Evolutionary conservation across 1,140 invertebrate species (phyloP), one percentile per base, ranked within the genome.

Genomic region (Epicauta chinensis): DNA sequence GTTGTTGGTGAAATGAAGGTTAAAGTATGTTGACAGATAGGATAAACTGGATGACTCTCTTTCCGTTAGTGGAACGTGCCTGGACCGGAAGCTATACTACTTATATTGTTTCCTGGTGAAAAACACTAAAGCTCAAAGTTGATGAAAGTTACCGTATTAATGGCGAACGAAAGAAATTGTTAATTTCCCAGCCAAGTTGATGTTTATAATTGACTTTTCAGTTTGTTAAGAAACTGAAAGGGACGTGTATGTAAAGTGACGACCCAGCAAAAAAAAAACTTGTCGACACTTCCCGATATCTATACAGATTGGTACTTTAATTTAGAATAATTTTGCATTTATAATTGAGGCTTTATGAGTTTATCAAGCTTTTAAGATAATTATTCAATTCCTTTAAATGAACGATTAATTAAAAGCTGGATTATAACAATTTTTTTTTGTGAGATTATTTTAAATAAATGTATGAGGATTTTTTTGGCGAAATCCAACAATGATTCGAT

Each of bases 21-120:
- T 58, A 57, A 55, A 58, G 55, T 55, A 51, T 60, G 58, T 60
- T 60, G 58, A 60, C 58, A 60, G 55, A 60, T 51, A 54, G 55
- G 58, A 60, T 60, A 60, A 60, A 60, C 58, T 54, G 58, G 42
- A 44, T 55, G 55, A 54, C 55, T 58, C 39, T 55, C 48, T 60
- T 60, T 55, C 58, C 32, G 32, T 55, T 51, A 36, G 39, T 51
- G 51, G 40, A 58, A 60, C 58, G 58, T 60, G 58, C 58, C 48
- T 29, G 30, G 34, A 57, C 58, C 58, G 55, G 58, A 57, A 55
- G 36, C 37, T 38, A 37, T 17, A 48, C 35, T 58, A 58, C 56
- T 58, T 58, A n/a, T n/a, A 55, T 52, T 47, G 35, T 16, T 51
- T 43, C 41, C 38, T 36, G n/a, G n/a, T n/a, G n/a, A n/a, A 51